Evolutionary conservation across 1,140 invertebrate genomes (phyloP).

Genomic region (Coboldia fuscipes): DNA sequence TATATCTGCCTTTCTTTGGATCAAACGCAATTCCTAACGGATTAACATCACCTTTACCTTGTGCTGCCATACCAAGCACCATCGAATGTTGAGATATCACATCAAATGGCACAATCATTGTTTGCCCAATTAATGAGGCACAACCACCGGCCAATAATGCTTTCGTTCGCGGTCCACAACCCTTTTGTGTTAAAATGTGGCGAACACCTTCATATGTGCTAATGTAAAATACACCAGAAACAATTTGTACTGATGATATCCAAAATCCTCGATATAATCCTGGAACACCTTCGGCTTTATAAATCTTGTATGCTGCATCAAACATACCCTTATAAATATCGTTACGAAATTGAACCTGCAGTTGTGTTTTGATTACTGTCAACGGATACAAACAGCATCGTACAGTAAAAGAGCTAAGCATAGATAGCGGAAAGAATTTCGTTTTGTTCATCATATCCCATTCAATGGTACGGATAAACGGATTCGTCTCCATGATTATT

Average conservation of each 20-base stretch:
- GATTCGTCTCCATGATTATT: constrained; percentile 28
- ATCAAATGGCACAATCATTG: constrained; percentile 90
- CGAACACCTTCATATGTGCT: constrained; percentile 86
- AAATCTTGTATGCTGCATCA: constrained; percentile 82
- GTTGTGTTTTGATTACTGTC: constrained; percentile 88
- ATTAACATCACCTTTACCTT: constrained; percentile 33
- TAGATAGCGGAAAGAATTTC: constrained; percentile 80
- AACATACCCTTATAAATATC: constrained; percentile 70
- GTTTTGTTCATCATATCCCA: constrained; percentile 97
- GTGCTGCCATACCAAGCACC: constrained; percentile 57
- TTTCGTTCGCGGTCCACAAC: constrained; percentile 21
- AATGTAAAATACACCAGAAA: constrained; percentile 83
- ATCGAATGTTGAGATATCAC: constrained; percentile 92
- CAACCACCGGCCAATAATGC: constrained; percentile 51
- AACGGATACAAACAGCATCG: constrained; percentile 84
- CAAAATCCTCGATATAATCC: constrained; percentile 92
- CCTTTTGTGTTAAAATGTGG: constrained; percentile 46
- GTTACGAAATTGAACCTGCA: constrained; percentile 73
- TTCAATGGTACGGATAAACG: constrained; percentile 74
- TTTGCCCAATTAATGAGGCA: constrained; percentile 84
- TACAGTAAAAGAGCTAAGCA: constrained; percentile 66
- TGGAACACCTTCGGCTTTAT: constrained; percentile 60
- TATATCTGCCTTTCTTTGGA: constrained; percentile 31
- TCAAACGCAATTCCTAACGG: constrained; percentile 40
- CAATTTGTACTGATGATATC: constrained; percentile 62